phyloP scores from a whole-genome alignment of 2,888 invertebrate genomes.

The Mesorhabditis spiculigera region DNA sequence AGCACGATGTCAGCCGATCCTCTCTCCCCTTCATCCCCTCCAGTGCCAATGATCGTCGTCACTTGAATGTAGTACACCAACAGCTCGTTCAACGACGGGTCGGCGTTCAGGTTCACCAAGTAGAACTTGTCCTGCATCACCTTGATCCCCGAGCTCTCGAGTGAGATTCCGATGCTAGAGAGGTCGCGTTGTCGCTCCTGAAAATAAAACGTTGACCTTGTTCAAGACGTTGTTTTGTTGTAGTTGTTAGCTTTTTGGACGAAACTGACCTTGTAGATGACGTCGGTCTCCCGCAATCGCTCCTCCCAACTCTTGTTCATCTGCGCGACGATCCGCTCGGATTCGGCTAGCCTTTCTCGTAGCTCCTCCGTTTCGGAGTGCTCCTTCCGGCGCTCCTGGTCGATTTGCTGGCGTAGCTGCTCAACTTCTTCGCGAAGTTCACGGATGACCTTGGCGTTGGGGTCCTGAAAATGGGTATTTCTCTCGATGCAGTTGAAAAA shows the following conservation, averaged over 20 bases:
- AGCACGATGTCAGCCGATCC: conserved; percentile 33
- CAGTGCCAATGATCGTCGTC: conserved; percentile 81
- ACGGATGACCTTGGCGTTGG: conserved; percentile 92
- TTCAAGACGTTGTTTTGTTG: conserved; percentile 41
- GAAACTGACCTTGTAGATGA: conserved; percentile 61
- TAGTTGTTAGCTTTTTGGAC: background rate
- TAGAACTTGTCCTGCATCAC: conserved; percentile 71
- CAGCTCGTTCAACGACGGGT: conserved; percentile 93
- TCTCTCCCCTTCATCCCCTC: conserved; percentile 15
- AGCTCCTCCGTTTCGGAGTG: conserved; percentile 62
- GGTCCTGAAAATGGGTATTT: conserved; percentile 68
- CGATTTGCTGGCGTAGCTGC: conserved; percentile 74
- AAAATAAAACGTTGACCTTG: conserved; percentile 63
- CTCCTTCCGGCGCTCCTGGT: conserved; percentile 34
- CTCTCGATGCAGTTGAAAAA: background rate
- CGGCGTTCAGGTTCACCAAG: conserved; percentile 95
- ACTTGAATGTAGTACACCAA: conserved; percentile 91
- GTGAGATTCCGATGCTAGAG: conserved; percentile 97
- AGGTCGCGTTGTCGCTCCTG: conserved; percentile 91
- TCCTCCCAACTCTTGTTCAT: conserved; percentile 99
- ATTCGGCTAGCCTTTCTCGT: conserved; percentile 68
- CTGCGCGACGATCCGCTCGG: conserved; percentile 93
- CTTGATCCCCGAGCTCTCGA: conserved; percentile 91
- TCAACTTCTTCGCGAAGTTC: conserved; percentile 94
- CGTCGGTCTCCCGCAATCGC: conserved; percentile 82